Evolutionary conservation across 2,797 vertebrate genomes (phyloP).

Genomic region (Phataginus tetradactyla): DNA sequence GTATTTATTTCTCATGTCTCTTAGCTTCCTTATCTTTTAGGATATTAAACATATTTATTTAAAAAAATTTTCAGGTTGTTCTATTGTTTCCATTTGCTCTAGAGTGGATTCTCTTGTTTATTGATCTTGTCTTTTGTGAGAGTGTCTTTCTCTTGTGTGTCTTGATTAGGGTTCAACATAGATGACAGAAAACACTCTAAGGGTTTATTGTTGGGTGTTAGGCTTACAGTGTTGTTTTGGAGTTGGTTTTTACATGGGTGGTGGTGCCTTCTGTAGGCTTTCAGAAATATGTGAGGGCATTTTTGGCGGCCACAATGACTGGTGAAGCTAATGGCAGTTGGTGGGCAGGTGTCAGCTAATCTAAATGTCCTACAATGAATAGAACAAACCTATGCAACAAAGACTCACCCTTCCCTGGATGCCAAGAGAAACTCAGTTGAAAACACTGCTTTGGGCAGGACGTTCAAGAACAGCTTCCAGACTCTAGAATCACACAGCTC

Average conservation of each 20-base stretch:
- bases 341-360: background rate
- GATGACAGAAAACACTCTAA: background rate
- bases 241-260: background rate
- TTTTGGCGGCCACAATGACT: background rate
- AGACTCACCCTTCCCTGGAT: background rate
- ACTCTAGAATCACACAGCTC: background rate
- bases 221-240: background rate
- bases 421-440: background rate
- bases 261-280: background rate
- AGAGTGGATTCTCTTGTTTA: background rate
- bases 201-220: background rate
- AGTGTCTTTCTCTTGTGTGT: background rate
- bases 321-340: background rate
- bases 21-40: background rate
- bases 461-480: background rate
- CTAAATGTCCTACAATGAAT: background rate
- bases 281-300: background rate
- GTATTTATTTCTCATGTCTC: background rate
- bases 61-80: background rate
- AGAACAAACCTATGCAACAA: background rate
- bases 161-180: background rate
- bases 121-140: background rate
- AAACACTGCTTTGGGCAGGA: background rate
- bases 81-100: background rate
- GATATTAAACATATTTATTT: background rate